Evolutionary conservation across 2,113 vertebrate species (phyloP).

Genomic region (Cichladusa arquata): DNA sequence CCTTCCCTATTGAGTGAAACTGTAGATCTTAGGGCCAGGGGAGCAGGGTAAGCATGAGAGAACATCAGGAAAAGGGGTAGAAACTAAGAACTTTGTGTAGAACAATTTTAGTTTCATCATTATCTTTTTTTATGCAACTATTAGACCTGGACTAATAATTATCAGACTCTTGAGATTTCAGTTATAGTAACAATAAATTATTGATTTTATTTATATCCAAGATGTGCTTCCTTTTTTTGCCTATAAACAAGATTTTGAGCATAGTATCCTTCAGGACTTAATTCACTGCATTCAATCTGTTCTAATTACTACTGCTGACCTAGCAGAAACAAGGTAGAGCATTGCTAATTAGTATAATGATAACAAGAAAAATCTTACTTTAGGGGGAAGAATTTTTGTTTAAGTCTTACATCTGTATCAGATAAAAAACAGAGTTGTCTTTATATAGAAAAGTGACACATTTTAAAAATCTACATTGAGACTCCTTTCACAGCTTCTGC

Average conservation of each 20-base stretch:
- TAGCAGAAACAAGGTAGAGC: constrained; percentile 25
- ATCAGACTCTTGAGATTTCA: not conserved
- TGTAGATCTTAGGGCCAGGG: not conserved
- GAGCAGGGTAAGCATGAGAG: not conserved
- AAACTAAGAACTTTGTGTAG: not conserved
- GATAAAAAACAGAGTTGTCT: not conserved
- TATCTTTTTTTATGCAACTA: not conserved
- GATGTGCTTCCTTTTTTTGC: not conserved
- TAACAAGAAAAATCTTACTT: not conserved
- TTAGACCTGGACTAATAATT: not conserved
- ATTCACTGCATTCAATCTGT: not conserved
- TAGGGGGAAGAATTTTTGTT: not conserved
- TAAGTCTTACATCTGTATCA: not conserved
- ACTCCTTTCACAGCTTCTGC: not conserved
- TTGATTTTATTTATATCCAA: not conserved
- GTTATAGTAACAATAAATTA: not conserved
- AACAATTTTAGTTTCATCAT: not conserved
- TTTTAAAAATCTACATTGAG: not conserved
- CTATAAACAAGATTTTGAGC: not conserved
- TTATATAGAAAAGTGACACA: not conserved
- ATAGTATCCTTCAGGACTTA: not conserved
- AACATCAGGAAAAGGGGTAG: not conserved
- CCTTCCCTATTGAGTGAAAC: not conserved
- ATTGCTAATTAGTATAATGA: constrained; percentile 40
- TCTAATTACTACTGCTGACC: constrained; percentile 47